phyloP scores from a whole-genome alignment of 2,888 invertebrate genomes.

The Dysmachus trigonus region DNA sequence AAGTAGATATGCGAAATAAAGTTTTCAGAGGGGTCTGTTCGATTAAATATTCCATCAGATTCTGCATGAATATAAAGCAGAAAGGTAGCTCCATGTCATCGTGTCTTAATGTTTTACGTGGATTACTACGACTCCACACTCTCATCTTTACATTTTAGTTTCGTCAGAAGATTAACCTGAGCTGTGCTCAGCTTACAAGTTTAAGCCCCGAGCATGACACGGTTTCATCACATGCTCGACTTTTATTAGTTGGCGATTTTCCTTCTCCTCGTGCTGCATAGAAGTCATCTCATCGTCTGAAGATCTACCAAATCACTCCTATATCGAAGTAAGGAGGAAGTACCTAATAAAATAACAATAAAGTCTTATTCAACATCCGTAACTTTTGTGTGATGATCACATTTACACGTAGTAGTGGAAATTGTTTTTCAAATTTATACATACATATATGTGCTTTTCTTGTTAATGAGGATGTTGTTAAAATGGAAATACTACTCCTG shows the following conservation, averaged over 20 bases:
- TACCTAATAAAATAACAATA: not conserved
- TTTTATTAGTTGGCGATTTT: not conserved
- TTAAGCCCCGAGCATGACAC: not conserved
- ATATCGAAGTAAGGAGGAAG: not conserved
- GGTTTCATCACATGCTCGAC: not conserved
- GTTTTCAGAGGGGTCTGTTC: not conserved
- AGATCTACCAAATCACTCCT: not conserved
- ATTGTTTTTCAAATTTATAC: not conserved
- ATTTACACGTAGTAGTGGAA: not conserved
- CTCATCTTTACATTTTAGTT: not conserved
- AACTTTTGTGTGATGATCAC: not conserved
- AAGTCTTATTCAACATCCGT: not conserved
- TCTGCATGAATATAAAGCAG: conserved; percentile 22
- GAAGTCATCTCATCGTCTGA: not conserved
- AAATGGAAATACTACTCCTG: not conserved
- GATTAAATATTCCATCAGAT: conserved; percentile 31
- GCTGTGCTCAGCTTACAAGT: not conserved
- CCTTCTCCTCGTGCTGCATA: not conserved
- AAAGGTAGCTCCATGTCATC: not conserved
- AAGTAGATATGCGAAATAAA: not conserved
- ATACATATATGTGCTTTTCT: too few species aligned
- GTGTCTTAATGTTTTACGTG: conserved; percentile 21
- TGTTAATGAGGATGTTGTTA: not conserved
- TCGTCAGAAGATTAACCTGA: not conserved
- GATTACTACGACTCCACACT: not conserved